These are phyloP conservation scores for Hirundo rustica DNA, from an alignment of 2,797 vertebrate species.

Conservation along the genomic window DNA sequence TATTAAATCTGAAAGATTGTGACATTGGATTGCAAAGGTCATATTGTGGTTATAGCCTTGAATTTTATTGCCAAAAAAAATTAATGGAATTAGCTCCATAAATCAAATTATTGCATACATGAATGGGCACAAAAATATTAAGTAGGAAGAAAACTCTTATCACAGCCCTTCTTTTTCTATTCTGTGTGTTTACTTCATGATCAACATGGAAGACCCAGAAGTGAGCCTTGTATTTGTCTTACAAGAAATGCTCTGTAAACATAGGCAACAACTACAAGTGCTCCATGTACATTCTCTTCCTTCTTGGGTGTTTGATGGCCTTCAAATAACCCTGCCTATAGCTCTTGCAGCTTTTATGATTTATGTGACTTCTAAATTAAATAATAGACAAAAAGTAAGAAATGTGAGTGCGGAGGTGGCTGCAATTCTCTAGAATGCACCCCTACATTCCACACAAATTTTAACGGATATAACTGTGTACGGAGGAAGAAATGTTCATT, in stretches of 20 bases:
- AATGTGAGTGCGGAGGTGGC: not conserved
- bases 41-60: not conserved
- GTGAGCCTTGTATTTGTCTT: not conserved
- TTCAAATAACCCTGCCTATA: not conserved
- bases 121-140: not conserved
- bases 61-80: not conserved
- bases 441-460: not conserved
- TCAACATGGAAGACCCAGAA: not conserved
- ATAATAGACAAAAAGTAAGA: not conserved
- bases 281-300: rapidly evolving
- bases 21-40: not conserved
- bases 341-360: not conserved
- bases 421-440: not conserved
- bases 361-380: not conserved
- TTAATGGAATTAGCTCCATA: not conserved
- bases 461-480: not conserved
- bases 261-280: not conserved
- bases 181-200: not conserved
- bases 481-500: not conserved
- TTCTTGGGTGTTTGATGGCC: not conserved
- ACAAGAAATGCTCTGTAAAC: not conserved
- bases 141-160: not conserved
- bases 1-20: not conserved
- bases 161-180: not conserved
- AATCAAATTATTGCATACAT: not conserved